Percentiles rank a stretch among this genome's conserved stretches.
Conservation (phyloP, 2,113 vertebrate genomes). For the Panthera uncia region DNA sequence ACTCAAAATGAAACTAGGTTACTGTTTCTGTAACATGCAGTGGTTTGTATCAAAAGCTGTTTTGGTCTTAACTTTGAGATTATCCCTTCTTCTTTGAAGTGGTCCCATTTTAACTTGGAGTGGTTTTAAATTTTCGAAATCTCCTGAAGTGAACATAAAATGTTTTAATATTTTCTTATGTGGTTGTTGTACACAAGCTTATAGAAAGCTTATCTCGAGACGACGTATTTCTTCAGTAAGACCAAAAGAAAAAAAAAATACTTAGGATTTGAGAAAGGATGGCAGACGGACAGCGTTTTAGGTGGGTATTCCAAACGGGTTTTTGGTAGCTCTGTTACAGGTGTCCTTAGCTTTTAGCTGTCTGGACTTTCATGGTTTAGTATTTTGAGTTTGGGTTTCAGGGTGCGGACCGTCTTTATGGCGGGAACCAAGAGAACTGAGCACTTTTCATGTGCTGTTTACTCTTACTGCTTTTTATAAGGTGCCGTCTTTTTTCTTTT, state of each 20-base stretch:
- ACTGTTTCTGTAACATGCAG: constrained; percentile 64
- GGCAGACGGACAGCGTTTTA: background rate
- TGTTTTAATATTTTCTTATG: constrained; percentile 14
- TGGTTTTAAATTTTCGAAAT: constrained; percentile 73
- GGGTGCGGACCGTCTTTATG: background rate
- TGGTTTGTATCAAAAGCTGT: constrained; percentile 78
- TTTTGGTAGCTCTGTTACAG: background rate
- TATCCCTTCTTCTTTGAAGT: constrained; percentile 82
- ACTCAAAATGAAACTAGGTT: constrained; percentile 82
- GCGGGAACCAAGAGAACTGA: background rate
- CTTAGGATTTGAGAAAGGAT: background rate
- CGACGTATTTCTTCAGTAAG: background rate
- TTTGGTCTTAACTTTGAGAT: constrained; percentile 74
- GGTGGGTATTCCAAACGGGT: background rate
- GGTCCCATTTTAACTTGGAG: constrained; percentile 67
- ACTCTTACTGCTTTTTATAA: background rate
- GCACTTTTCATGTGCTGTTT: background rate
- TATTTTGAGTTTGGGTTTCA: constrained; percentile 36
- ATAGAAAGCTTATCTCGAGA: constrained; percentile 43
- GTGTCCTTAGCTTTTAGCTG: background rate
- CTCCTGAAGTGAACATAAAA: constrained; percentile 57
- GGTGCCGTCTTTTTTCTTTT: background rate
- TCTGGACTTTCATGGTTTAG: background rate
- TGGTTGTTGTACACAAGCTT: constrained; percentile 25
- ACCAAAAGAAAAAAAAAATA: background rate